Evolutionary conservation across 2,113 vertebrate genomes (phyloP), one percentile per base, ranked within the genome.

Genomic region (Mellivora capensis): DNA sequence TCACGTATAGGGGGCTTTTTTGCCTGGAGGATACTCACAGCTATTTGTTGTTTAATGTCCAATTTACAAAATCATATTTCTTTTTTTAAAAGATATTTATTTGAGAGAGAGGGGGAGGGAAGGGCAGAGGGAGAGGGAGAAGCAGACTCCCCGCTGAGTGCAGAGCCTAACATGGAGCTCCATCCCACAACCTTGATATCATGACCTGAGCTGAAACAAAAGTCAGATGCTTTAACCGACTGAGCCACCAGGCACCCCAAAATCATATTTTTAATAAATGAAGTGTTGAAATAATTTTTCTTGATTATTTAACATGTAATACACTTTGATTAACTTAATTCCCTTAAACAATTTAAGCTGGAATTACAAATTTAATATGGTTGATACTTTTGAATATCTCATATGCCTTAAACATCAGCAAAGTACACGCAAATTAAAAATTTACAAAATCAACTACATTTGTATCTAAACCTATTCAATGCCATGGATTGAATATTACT

Each of bases 261-360:
- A 77, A 42, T 80, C n/a, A 37, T 72, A 80, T 85, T 86, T 90
- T 44, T 71, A 72, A 80, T 52, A 47, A 87, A 54, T 15, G 8
- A 42, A 62, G 87, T n/a, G 20, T 83, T 83, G 49, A 83, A 77
- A 77, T 17, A 25, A 59, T 59, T 57, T 80, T 80, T 71, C 42
- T 76, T 86, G 59, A 42, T 47, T 49, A 80, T 69, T 80, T 44
- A 93, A 57, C 37, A 93, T n/a, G 31, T 34, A 80, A 44, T 80
- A 87, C 54, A 86, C 25, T 59, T 93, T 88, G 47, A 83, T 83
- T 83, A 94, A 62, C 29, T 84, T 94, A 57, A 74, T 54, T 87
- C 14, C 67, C 44, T 81, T 64, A 72, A 69, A 42, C 42, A 81
- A 96, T 87, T 96, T 93, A 93, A 93, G 81, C 25, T 76, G 37